Evolutionary conservation across 2,797 vertebrate species (phyloP).

Genomic region (Erithacus rubecula): DNA sequence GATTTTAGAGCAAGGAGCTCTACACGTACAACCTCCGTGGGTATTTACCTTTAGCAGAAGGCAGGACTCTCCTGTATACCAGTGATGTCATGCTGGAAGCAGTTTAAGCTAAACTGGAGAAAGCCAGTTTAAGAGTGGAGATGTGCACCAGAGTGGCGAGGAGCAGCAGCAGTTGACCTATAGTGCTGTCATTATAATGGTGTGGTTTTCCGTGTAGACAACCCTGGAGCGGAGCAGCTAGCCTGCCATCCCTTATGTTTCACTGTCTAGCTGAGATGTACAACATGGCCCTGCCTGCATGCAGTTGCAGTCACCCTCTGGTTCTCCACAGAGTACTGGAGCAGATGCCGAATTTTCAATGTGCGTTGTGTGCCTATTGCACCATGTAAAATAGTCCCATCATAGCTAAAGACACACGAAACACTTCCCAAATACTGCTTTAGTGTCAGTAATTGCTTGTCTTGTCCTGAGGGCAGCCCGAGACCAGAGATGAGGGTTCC

Average conservation of each 20-base stretch:
- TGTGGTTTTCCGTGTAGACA: slow-evolving; percentile 58
- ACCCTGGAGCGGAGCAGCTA: slow-evolving; percentile 24
- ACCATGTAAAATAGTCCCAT: background rate
- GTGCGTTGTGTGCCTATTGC: background rate
- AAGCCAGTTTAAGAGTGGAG: background rate
- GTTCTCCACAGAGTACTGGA: background rate
- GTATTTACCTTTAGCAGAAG: slow-evolving; percentile 28
- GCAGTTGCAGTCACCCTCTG: background rate
- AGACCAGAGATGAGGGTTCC: background rate
- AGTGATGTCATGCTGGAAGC: background rate
- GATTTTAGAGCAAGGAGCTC: slow-evolving; percentile 40
- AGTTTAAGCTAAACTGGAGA: slow-evolving; percentile 24
- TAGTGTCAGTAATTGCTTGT: background rate
- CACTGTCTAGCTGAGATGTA: slow-evolving; percentile 60
- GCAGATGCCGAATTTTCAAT: background rate
- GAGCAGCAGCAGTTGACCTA: slow-evolving; percentile 52
- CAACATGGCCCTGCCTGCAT: slow-evolving; percentile 24
- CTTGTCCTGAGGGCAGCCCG: background rate
- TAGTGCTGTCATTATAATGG: slow-evolving; percentile 62
- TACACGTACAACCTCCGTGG: background rate
- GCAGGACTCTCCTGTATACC: background rate
- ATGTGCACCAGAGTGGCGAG: background rate
- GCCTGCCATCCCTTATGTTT: slow-evolving; percentile 58
- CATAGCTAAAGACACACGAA: background rate
- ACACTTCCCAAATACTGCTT: background rate